phyloP scores from a whole-genome alignment of 2,797 vertebrate genomes.

The Danio kyathit region DNA sequence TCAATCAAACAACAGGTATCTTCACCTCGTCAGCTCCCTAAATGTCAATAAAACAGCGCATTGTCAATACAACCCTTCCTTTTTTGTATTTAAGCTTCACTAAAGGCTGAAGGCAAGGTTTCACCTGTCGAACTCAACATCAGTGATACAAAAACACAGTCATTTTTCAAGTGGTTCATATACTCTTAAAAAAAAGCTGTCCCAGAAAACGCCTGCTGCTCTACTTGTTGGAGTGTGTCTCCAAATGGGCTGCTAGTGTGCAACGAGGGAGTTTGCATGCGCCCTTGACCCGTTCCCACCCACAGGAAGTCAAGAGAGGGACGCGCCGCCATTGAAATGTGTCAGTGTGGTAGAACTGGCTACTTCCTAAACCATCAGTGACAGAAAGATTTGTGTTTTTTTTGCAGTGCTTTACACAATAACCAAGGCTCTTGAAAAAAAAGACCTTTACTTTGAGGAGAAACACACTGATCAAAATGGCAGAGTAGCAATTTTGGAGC shows the following conservation, averaged over 20 bases:
- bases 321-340: neutral
- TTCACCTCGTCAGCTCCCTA: constrained; percentile 11
- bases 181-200: constrained; percentile 55
- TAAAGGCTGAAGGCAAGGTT: neutral
- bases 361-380: neutral
- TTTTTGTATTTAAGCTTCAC: neutral
- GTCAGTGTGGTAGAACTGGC: neutral
- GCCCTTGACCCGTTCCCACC: constrained; percentile 70
- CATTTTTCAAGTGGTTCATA: neutral
- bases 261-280: constrained; percentile 64
- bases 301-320: constrained; percentile 29
- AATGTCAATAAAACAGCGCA: constrained; percentile 14
- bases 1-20: neutral
- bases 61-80: constrained; percentile 9
- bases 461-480: too few relatives aligned
- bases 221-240: constrained; percentile 70
- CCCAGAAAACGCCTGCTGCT: constrained; percentile 73
- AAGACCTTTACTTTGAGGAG: too few relatives aligned
- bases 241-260: constrained; percentile 59
- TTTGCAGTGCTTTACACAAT: neutral
- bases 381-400: neutral
- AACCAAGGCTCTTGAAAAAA: too few relatives aligned
- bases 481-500: too few relatives aligned
- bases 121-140: neutral
- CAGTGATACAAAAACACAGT: neutral